Evolutionary conservation across 1,140 invertebrate species (phyloP).

Genomic region (Halesus radiatus): DNA sequence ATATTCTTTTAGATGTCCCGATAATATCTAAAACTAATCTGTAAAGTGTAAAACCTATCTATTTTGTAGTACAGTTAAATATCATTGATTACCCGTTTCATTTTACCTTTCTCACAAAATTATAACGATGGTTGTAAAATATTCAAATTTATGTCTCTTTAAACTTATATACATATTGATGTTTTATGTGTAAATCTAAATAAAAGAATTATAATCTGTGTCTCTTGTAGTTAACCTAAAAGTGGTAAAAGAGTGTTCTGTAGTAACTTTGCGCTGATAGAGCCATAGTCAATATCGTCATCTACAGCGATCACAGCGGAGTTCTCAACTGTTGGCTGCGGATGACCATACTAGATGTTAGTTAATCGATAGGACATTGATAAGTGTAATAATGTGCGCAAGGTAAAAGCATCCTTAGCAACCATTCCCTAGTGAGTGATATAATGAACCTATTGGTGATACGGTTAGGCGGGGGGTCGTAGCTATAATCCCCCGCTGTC

Average conservation of each 20-base stretch:
- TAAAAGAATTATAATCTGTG: slow-evolving; percentile 6
- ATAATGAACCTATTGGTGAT: slow-evolving; percentile 37
- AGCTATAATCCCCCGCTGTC: slow-evolving; percentile 33
- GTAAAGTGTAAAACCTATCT: too few relatives aligned
- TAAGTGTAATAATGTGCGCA: slow-evolving; percentile 15
- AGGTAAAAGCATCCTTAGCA: not conserved
- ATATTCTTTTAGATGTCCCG: too few relatives aligned
- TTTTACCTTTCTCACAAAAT: too few relatives aligned
- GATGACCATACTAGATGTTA: slow-evolving; percentile 44
- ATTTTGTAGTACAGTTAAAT: too few relatives aligned
- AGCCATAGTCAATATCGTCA: slow-evolving; percentile 49
- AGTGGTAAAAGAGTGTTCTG: slow-evolving; percentile 32
- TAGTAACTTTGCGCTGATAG: slow-evolving; percentile 48
- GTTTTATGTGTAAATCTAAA: too few relatives aligned
- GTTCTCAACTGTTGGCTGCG: slow-evolving; percentile 41
- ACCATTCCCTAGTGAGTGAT: slow-evolving; percentile 32
- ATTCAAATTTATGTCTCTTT: too few relatives aligned
- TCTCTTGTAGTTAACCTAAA: slow-evolving; percentile 15
- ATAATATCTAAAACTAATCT: too few relatives aligned
- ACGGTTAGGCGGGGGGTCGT: not conserved
- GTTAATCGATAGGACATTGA: slow-evolving; percentile 22
- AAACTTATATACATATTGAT: too few relatives aligned
- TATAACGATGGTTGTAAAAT: too few relatives aligned
- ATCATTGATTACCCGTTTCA: too few relatives aligned
- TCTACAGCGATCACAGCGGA: slow-evolving; percentile 36